Evolutionary conservation across 2,113 vertebrate species (phyloP), one percentile per base, ranked within the genome.

Genomic region (Dromiciops gliroides): DNA sequence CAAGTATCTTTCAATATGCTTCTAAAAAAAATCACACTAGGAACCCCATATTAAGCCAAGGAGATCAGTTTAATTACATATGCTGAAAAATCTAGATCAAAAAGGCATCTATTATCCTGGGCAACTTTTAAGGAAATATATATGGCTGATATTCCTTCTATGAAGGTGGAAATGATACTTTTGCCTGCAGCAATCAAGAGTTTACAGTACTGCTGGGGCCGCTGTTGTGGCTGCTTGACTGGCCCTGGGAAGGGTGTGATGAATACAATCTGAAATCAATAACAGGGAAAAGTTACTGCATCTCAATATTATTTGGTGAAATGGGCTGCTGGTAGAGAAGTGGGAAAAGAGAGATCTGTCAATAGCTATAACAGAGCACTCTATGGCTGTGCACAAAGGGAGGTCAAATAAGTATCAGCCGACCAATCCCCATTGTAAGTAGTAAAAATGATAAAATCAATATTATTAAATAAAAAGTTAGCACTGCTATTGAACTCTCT

Each of bases 391-490:
- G 97, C 98, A 98, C 98, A 98, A 98, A 98, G 98, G 98, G 97
- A 95, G 95, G 97, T 97, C 98, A 98, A 98, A 98, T 97, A 98
- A 98, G 98, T 97, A 98, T 98, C 98, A 97, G 98, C 98, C 98
- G 44, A 96, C 98, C 96, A 98, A 98, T 98, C 98, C 97, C 96
- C 92, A 97, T 19, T 96, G 98, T 98, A 98, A 98, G 98, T 98
- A 98, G 97, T 97, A 98, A 98, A 98, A 98, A 99, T 98, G 97
- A 98, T 98, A 98, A 98, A 99, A 98, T 99, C 98, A 98, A 98
- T 98, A 98, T 97, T 95, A 96, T 98, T 98, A 98, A 98, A 98
- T 98, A 99, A 98, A 98, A 98, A 98, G 98, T 98, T 99, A 98
- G 98, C 95, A 97, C 97, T 90, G 96, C 37, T 96, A 97, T 98